Conservation (phyloP, 2,797 vertebrate species). For the Holocentrus rufus region DNA sequence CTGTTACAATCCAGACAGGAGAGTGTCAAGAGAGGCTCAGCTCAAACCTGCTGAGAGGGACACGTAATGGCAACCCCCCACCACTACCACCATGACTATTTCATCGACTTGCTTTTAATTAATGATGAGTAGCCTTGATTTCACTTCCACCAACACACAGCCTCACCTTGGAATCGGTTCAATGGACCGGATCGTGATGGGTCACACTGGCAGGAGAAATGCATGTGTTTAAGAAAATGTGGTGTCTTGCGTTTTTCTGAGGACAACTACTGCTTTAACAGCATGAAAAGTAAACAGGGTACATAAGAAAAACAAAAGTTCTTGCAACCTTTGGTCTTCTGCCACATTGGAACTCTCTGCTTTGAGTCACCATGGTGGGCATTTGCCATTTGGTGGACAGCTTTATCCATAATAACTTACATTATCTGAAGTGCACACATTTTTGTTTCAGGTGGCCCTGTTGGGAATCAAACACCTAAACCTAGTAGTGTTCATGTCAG, state of each 20-base stretch:
- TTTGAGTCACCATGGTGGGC: too few relatives aligned
- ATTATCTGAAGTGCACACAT: too few relatives aligned
- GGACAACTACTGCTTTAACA: neutral
- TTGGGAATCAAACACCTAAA: too few relatives aligned
- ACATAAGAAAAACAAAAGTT: neutral
- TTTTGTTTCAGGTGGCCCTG: neutral
- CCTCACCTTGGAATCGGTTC: slow-evolving; percentile 66
- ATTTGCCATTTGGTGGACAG: too few relatives aligned
- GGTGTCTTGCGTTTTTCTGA: slow-evolving; percentile 30
- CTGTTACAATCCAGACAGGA: too few relatives aligned
- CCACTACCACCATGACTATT: slow-evolving; percentile 55
- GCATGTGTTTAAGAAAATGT: slow-evolving; percentile 15
- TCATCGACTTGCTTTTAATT: slow-evolving; percentile 60
- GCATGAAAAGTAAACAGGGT: neutral
- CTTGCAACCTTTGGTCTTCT: neutral
- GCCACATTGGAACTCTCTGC: too few relatives aligned
- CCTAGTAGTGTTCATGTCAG: too few relatives aligned
- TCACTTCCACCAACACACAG: slow-evolving; percentile 31
- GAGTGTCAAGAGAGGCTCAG: too few relatives aligned
- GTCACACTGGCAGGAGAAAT: slow-evolving; percentile 42
- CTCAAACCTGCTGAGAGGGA: slow-evolving; percentile 21
- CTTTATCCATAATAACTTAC: neutral
- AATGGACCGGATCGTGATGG: slow-evolving; percentile 46
- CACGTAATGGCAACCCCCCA: slow-evolving; percentile 19
- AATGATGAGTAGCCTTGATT: slow-evolving; percentile 58